Evolutionary conservation across 2,888 invertebrate genomes (phyloP), one percentile per base, ranked within the genome.

Genomic region (Stomorhina lunata): DNA sequence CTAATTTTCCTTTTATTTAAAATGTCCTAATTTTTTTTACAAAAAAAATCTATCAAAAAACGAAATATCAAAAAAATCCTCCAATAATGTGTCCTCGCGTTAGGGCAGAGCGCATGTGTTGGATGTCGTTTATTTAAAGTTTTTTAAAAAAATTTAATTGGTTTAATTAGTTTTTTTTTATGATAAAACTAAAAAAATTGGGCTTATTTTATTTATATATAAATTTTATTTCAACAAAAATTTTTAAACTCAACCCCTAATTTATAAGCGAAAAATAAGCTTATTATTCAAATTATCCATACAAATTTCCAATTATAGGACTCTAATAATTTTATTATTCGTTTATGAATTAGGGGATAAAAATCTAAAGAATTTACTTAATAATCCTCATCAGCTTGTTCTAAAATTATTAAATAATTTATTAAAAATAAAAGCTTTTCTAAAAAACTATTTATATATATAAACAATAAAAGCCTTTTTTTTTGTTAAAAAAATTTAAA

Each of bases 91-190:
- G 90, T 90, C 90, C 81, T 90, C 88, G 89, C 87, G 86, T 87
- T 87, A 90, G 90, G 90, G 91, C 91, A 90, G 91, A 91, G 91
- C 91, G 91, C 90, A 91, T 91, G 91, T 91, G 91, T 91, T 91
- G 91, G 91, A 91, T 91, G 91, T 90, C 90, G 88, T 89, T 87
- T 88, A 87, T 80, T 77, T 29, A 68, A 72, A 43, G 57, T 77
- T 73, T 68, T 63, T 50, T 20, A 20, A 68, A 50, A 20, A 71
- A 71, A 59, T 50, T 45, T 71, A 77, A 68, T 77, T 83, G 80
- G 61, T 53, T 73, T 72, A 40, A 76, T 65, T 55, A 22, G 53
- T 37, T 4, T 9, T 57, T 66, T 66, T 65, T 29, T n/a, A 27
- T n/a, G n/a, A n/a, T n/a, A 34, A 55, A 34, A 20, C 29, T 50